phyloP scores from a whole-genome alignment of 2,113 vertebrate genomes.

The Paralichthys olivaceus region DNA sequence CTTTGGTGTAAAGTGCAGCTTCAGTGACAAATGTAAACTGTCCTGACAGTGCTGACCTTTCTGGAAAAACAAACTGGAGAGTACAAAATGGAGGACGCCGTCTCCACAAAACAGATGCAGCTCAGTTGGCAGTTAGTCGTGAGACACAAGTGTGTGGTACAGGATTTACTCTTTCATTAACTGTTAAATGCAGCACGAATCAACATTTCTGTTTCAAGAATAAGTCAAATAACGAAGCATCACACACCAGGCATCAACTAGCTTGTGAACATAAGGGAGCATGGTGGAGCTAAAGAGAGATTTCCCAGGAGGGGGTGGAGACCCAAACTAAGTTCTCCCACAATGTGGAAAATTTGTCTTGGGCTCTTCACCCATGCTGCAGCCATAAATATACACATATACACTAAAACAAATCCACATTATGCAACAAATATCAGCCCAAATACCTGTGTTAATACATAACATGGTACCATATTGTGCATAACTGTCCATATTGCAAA shows the following conservation, averaged over 20 bases:
- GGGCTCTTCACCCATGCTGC: too few species aligned
- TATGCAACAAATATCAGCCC: too few species aligned
- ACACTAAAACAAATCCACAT: too few species aligned
- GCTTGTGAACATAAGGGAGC: neutral
- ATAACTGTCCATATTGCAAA: too few species aligned
- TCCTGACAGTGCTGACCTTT: slow-evolving; percentile 8
- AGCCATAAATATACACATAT: too few species aligned
- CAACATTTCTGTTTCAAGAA: neutral
- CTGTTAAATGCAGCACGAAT: neutral
- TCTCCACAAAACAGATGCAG: neutral
- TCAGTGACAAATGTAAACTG: neutral
- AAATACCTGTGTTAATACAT: too few species aligned
- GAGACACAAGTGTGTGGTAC: neutral
- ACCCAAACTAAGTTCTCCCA: neutral
- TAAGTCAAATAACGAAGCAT: neutral
- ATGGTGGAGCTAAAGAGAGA: slow-evolving; percentile 1
- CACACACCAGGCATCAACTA: neutral
- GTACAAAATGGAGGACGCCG: neutral
- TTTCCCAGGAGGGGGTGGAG: neutral
- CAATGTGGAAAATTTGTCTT: too few species aligned
- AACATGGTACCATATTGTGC: too few species aligned
- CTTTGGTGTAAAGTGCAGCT: too few species aligned
- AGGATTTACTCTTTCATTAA: neutral
- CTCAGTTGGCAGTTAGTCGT: neutral
- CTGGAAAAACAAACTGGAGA: too few species aligned